Conservation (phyloP, 1,140 invertebrate genomes). For the Drosophila ercepeae region DNA sequence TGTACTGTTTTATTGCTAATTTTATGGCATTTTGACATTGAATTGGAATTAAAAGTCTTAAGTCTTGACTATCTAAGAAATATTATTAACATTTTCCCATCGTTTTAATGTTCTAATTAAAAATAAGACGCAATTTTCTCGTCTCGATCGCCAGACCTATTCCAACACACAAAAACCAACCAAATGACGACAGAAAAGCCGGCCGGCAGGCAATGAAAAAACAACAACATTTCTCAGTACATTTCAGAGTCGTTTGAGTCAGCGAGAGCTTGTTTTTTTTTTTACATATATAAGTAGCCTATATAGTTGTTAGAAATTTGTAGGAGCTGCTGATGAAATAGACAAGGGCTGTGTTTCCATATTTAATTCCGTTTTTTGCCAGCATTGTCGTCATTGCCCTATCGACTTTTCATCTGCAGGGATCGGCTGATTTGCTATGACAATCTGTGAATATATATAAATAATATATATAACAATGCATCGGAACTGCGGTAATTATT, state of each 20-base stretch:
- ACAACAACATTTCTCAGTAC: background rate
- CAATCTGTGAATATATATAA: conserved; percentile 5
- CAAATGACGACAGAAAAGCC: background rate
- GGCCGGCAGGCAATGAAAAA: conserved; percentile 1
- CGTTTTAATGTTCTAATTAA: too few species aligned
- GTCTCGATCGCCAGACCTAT: background rate
- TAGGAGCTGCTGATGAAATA: conserved; percentile 18
- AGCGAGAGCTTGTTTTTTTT: background rate
- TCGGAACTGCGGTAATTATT: conserved; percentile 27
- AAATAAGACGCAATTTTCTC: conserved; percentile 1
- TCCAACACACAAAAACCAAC: background rate
- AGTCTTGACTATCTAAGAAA: background rate
- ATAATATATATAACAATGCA: conserved; percentile 5
- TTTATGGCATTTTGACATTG: background rate
- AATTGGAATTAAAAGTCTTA: background rate
- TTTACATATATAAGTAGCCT: background rate
- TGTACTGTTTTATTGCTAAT: too few species aligned
- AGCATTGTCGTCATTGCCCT: conserved; percentile 34
- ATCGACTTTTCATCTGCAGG: conserved; percentile 26
- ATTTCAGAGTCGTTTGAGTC: too few species aligned
- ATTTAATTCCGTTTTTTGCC: background rate
- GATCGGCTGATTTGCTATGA: conserved; percentile 26
- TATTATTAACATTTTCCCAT: too few species aligned
- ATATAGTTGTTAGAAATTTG: background rate
- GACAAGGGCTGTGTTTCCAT: background rate